These are phyloP conservation scores for Polyergus mexicanus DNA, from an alignment of 1,140 invertebrate genomes.

Conservation along the genomic window DNA sequence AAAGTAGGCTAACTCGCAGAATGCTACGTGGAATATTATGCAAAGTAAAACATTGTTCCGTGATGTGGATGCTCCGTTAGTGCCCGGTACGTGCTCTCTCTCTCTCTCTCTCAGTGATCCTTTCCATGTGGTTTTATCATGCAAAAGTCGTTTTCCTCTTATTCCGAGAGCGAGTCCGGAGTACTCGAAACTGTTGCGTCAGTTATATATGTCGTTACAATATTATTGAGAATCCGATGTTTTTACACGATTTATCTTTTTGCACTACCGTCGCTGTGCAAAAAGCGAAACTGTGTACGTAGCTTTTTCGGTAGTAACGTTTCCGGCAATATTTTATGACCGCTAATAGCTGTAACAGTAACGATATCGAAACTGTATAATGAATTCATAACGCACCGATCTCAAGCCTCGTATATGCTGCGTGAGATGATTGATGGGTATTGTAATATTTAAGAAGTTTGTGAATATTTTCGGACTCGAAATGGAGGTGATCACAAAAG, in stretches of 20 bases:
- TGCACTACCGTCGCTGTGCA: neutral
- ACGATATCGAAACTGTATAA: constrained; percentile 22
- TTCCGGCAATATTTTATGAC: constrained; percentile 49
- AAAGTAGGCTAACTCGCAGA: constrained; percentile 37
- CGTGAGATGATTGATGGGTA: too few relatives aligned
- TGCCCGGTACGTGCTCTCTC: neutral
- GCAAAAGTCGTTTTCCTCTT: constrained; percentile 14
- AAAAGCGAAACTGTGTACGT: neutral
- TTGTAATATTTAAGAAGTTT: constrained; percentile 23
- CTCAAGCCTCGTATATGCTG: neutral
- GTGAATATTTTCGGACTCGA: neutral
- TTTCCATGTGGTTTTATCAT: constrained; percentile 15
- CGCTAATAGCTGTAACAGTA: constrained; percentile 35
- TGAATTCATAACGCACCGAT: constrained; percentile 22
- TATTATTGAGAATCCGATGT: constrained; percentile 45
- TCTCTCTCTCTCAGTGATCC: neutral
- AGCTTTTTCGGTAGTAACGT: constrained; percentile 31
- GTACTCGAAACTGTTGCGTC: neutral
- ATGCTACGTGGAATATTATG: constrained; percentile 44
- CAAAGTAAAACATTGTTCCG: constrained; percentile 32
- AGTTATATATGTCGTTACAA: constrained; percentile 21
- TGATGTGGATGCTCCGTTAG: constrained; percentile 12
- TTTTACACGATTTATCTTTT: constrained; percentile 35
- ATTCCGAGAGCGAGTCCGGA: neutral
- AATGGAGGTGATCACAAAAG: neutral